A percentile compares a stretch with the other conserved stretches of the same genome.
Evolutionary conservation across 2,888 invertebrate genomes (phyloP).

Genomic region (Hydraecia micacea): DNA sequence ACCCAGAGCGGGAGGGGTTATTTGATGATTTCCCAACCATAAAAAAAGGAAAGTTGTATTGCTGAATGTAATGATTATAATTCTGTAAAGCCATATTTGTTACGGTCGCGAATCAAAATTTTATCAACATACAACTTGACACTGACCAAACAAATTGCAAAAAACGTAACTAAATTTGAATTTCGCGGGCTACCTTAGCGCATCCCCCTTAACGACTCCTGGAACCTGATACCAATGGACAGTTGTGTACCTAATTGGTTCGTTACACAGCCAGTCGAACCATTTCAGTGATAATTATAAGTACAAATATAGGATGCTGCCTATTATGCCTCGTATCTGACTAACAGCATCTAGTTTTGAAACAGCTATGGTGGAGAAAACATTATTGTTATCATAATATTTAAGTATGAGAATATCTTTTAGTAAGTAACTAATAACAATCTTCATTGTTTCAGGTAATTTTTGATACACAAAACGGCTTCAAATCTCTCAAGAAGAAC

Average conservation of each 20-base stretch:
- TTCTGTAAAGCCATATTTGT: no score
- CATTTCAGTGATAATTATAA: slow-evolving; percentile 54
- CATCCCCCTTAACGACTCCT: slow-evolving; percentile 11
- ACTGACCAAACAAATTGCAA: not conserved
- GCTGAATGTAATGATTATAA: no score
- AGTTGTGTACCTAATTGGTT: slow-evolving; percentile 54
- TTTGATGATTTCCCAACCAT: no score
- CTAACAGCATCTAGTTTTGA: slow-evolving; percentile 2
- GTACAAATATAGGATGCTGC: slow-evolving; percentile 40
- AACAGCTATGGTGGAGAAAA: not conserved
- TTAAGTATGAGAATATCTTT: not conserved
- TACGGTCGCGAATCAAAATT: no score
- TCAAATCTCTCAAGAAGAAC: slow-evolving; percentile 20
- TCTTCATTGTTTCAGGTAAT: slow-evolving; percentile 66
- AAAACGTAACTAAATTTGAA: not conserved
- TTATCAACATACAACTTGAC: no score
- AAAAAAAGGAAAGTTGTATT: no score
- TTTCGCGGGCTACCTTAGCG: not conserved
- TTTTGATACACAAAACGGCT: slow-evolving; percentile 18
- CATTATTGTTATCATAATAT: not conserved
- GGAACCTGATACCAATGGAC: slow-evolving; percentile 42
- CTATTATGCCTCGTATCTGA: slow-evolving; percentile 8
- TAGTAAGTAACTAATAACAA: slow-evolving; percentile 19
- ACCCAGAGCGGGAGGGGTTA: no score
- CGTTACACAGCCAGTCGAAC: slow-evolving; percentile 47